Evolutionary conservation across 1,140 invertebrate genomes (phyloP), one percentile per base, ranked within the genome.

Genomic region (Chrysomallon squamiferum): DNA sequence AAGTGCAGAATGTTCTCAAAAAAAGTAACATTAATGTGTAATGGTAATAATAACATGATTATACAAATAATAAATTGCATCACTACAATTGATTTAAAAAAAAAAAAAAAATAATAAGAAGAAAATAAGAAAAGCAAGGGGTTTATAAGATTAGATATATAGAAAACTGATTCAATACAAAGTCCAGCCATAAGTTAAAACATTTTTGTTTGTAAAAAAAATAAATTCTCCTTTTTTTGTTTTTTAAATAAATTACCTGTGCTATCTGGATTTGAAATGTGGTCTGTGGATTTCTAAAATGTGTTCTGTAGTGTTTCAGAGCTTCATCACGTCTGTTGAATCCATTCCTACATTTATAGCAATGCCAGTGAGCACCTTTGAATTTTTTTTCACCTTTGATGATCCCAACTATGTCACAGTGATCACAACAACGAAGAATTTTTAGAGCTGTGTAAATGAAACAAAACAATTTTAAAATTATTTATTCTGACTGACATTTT

Each of bases 361-460:
- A 86, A 65, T 86, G 85, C 85, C 85, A 86, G 73, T 86, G 85
- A 54, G 85, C 83, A 68, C 85, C 82, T 69, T 85, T 85, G 68
- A 86, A 85, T 56, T 83, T 82, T 68, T 86, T 86, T 68, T 84
- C 83, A 63, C 84, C 85, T 71, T 86, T 86, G 58, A 86, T 86
- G 6, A 84, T 76, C 49, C 85, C 85, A 54, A 85, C 80, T 45
- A 86, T 86, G 59, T 85, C 85, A 77, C 85, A 86, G 41, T 81
- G 76, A 49, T 85, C 83, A 81, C 83, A 84, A 65, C 85, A 86
- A 22, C 85, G 70, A 25, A 86, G 65, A 43, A 86, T 82, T 70
- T 85, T 84, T 62, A 86, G 70, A 67, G 84, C 85, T 85, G 52
- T 25, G 59, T 70, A 69, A 65, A 47, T 50, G 56, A 70, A 66